phyloP scores from a whole-genome alignment of 2,888 invertebrate genomes.

The Napeogenes inachia region DNA sequence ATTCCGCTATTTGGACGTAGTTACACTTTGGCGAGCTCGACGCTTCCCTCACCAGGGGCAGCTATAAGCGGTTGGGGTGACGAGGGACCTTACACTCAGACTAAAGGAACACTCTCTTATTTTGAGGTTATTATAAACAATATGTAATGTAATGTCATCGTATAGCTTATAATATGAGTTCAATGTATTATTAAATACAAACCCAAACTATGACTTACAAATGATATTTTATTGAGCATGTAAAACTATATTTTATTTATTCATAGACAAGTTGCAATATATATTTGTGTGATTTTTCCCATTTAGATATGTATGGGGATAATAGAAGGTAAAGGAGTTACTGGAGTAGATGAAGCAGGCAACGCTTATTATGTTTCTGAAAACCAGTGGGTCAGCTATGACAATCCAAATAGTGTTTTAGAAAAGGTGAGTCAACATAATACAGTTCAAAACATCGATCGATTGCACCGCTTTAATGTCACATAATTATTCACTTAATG shows the following conservation, averaged over 20 bases:
- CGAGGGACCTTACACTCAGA: constrained; percentile 82
- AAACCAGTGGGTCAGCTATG: constrained; percentile 90
- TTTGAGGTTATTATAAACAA: constrained; percentile 77
- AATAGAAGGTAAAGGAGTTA: constrained; percentile 74
- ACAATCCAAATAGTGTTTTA: constrained; percentile 80
- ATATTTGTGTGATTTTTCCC: not conserved
- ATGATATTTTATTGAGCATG: too few species aligned
- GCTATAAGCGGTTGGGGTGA: constrained; percentile 79
- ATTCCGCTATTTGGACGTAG: constrained; percentile 85
- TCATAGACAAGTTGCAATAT: too few species aligned
- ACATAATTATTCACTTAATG: too few species aligned
- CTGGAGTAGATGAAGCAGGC: constrained; percentile 78
- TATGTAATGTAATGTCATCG: too few species aligned
- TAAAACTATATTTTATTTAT: too few species aligned
- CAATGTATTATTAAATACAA: too few species aligned
- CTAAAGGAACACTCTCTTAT: constrained; percentile 82
- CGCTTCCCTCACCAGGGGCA: constrained; percentile 76
- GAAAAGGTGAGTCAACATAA: constrained; percentile 74
- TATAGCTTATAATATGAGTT: too few species aligned
- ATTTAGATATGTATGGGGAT: constrained; percentile 76
- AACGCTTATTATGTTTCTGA: constrained; percentile 82
- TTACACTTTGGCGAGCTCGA: constrained; percentile 79
- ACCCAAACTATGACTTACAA: too few species aligned
- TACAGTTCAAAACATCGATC: too few species aligned
- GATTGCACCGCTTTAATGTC: too few species aligned